Evolutionary conservation across 2,113 vertebrate genomes (phyloP), one percentile per base, ranked within the genome.

Genomic region (Speoplatyrhinus poulsoni): DNA sequence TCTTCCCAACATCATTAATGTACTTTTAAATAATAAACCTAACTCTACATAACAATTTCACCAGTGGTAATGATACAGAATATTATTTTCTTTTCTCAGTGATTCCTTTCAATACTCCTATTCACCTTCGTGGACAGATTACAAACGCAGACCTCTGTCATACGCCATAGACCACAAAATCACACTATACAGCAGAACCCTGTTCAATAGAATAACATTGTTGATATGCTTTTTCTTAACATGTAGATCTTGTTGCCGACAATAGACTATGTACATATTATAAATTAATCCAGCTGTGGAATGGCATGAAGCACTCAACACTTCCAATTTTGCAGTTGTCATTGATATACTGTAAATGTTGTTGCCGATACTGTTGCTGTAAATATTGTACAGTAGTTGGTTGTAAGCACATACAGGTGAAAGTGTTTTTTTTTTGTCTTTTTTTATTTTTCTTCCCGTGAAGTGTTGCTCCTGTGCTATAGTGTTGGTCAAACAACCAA

Each of bases 181-280:
- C 86, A 91, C 90, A 91, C 88, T 90, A 88, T 90, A 91, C 87
- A 91, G 76, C 80, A 86, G 77, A 89, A 91, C 90, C 87, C 90
- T 91, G 88, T 88, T 89, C 80, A 85, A 80, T 87, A 87, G 86
- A 87, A 88, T 89, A 89, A 88, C 86, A 88, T 87, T 87, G 90
- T 80, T 91, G 90, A 90, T 91, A 92, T 91, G 90, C 86, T 89
- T 92, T 90, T 88, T 84, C 76, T 90, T 86, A 88, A 92, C 85
- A 90, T 83, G 86, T 87, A 89, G 73, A 89, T 85, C 77, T 89
- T 82, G 85, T 87, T 82, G 79, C 82, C 53, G 65, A 85, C 85
- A 83, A 84, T 88, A 88, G 79, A 88, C 12, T 90, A 90, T 91
- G 84, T 91, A 91, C 88, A 91, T 78, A 82, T 80, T 89, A 86